A percentile compares a stretch with the other conserved stretches of the same genome.
Conservation (phyloP, 2,113 vertebrate species). For the Gnathonemus longibarbis region DNA sequence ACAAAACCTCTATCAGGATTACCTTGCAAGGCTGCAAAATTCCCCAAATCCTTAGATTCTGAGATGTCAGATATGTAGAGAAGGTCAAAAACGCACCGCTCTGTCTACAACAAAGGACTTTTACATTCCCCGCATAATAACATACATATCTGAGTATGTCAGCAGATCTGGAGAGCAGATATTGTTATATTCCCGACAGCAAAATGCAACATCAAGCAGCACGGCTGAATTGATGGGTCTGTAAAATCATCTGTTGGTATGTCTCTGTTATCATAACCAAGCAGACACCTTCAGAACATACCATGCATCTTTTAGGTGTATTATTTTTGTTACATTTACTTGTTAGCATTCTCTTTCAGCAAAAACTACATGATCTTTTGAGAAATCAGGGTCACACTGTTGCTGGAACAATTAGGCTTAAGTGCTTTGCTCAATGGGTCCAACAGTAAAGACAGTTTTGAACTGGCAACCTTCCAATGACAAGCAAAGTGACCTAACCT, state of each 20-base stretch:
- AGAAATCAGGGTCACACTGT: neutral
- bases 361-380: neutral
- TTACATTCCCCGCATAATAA: neutral
- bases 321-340: neutral
- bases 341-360: neutral
- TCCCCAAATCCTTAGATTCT: neutral
- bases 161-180: neutral
- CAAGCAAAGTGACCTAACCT: neutral
- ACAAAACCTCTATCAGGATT: neutral
- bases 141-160: slow-evolving; percentile 1
- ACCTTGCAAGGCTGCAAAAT: neutral
- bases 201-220: neutral
- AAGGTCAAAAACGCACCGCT: neutral
- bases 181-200: neutral
- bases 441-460: neutral
- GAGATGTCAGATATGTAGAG: neutral
- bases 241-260: neutral
- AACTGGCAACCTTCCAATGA: neutral
- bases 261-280: neutral
- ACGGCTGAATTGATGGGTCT: neutral
- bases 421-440: neutral
- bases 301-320: neutral
- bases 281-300: neutral
- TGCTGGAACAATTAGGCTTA: neutral
- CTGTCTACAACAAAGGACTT: neutral